These are phyloP conservation scores for Orthonevra nobilis DNA, from an alignment of 2,888 invertebrate species.

Conservation along the genomic window DNA sequence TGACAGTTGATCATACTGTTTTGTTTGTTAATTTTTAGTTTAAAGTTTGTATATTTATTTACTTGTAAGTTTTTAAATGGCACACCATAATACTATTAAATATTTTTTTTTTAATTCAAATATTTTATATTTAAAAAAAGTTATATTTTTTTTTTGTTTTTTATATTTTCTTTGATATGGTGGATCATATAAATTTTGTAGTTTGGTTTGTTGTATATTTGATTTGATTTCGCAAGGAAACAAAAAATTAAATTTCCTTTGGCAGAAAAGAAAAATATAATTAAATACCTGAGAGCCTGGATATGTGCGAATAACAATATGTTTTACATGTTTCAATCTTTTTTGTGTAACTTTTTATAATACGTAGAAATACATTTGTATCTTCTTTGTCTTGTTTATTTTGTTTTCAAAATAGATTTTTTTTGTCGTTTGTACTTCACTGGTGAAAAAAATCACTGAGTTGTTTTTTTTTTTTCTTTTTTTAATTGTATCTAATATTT, in stretches of 20 bases:
- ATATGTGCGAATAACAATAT: conserved; percentile 79
- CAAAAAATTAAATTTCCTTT: conserved; percentile 26
- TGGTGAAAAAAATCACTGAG: conserved; percentile 81
- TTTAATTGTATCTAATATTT: conserved; percentile 63
- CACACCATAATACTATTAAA: conserved; percentile 64
- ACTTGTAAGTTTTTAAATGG: conserved; percentile 58
- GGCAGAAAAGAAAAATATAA: conserved; percentile 2
- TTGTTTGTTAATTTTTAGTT: too few relatives aligned
- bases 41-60: conserved; percentile 2
- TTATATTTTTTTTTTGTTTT: too few relatives aligned
- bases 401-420: conserved; percentile 61
- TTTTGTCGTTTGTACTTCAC: conserved; percentile 80
- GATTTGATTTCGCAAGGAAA: too few relatives aligned
- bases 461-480: conserved; percentile 71
- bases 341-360: conserved; percentile 48
- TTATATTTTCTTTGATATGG: conserved; percentile 49
- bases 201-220: conserved; percentile 39
- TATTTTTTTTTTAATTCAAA: conserved; percentile 30
- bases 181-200: conserved; percentile 36
- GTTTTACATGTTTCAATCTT: conserved; percentile 71
- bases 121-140: conserved; percentile 24
- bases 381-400: conserved; percentile 34
- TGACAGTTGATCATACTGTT: conserved; percentile 31
- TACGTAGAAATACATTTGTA: conserved; percentile 54
- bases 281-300: conserved; percentile 75